Percentiles rank a stretch among this genome's conserved stretches.
These are phyloP conservation scores for Xylota segnis DNA, from an alignment of 2,888 invertebrate species.

Conservation along the genomic window DNA sequence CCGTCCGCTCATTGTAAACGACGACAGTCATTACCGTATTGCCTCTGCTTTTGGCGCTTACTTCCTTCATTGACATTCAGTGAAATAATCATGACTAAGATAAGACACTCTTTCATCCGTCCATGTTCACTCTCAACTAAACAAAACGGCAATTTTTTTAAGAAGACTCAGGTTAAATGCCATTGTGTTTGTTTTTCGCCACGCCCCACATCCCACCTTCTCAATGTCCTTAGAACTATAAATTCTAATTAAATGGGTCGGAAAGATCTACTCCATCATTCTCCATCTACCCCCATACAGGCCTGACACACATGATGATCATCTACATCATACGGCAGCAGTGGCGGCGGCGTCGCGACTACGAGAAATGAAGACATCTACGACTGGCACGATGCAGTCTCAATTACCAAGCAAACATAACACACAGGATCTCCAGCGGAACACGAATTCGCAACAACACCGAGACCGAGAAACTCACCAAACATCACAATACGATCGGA, in stretches of 20 bases:
- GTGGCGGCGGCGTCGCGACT: neutral
- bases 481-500: slow-evolving; percentile 71
- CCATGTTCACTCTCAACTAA: neutral
- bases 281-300: slow-evolving; percentile 22
- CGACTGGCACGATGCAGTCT: slow-evolving; percentile 70
- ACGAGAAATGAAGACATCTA: slow-evolving; percentile 69
- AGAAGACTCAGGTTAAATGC: neutral
- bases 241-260: slow-evolving; percentile 74
- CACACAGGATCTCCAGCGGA: slow-evolving; percentile 44
- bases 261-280: slow-evolving; percentile 67
- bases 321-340: slow-evolving; percentile 43
- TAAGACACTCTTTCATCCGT: slow-evolving; percentile 38
- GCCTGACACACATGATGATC: slow-evolving; percentile 52
- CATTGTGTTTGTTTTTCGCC: neutral
- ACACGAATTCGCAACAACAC: slow-evolving; percentile 19
- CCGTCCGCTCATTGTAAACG: no score
- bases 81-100: slow-evolving; percentile 9
- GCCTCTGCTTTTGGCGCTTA: neutral
- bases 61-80: neutral
- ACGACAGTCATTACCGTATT: no score
- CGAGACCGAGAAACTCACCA: slow-evolving; percentile 60
- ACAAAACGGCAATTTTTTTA: neutral
- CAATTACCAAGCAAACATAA: slow-evolving; percentile 72
- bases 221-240: slow-evolving; percentile 66
- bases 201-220: neutral